Conservation (phyloP, 2,113 vertebrate genomes). For the Leptodactylus fuscus region DNA sequence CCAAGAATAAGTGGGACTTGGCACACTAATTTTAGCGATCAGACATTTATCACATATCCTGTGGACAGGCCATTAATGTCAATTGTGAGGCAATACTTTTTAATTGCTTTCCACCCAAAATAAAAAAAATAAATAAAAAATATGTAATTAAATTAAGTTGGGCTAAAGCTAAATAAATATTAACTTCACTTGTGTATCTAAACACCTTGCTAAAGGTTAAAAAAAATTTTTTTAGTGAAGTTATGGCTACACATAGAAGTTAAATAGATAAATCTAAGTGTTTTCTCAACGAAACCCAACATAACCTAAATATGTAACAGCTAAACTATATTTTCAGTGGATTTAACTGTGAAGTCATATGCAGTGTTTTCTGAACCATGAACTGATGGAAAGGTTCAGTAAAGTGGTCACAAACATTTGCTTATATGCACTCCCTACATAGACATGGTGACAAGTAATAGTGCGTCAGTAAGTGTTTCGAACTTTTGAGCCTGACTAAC, state of each 20-base stretch:
- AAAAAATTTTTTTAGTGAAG: too few species aligned
- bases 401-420: not conserved
- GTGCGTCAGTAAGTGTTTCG: not conserved
- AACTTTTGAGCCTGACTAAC: not conserved
- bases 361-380: not conserved
- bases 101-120: constrained; percentile 26
- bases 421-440: not conserved
- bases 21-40: too few species aligned
- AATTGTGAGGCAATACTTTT: too few species aligned
- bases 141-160: not conserved
- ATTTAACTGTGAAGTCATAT: not conserved
- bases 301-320: not conserved
- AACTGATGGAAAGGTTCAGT: not conserved
- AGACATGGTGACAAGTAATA: not conserved
- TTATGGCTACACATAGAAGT: not conserved
- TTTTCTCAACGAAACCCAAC: not conserved
- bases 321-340: not conserved
- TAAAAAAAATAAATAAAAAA: too few species aligned
- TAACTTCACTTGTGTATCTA: not conserved
- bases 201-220: too few species aligned
- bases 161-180: not conserved
- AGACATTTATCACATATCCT: too few species aligned
- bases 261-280: not conserved
- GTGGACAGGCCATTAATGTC: not conserved
- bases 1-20: too few species aligned